Evolutionary conservation across 2,888 invertebrate species (phyloP), one percentile per base, ranked within the genome.

Genomic region (Beris morrisii): DNA sequence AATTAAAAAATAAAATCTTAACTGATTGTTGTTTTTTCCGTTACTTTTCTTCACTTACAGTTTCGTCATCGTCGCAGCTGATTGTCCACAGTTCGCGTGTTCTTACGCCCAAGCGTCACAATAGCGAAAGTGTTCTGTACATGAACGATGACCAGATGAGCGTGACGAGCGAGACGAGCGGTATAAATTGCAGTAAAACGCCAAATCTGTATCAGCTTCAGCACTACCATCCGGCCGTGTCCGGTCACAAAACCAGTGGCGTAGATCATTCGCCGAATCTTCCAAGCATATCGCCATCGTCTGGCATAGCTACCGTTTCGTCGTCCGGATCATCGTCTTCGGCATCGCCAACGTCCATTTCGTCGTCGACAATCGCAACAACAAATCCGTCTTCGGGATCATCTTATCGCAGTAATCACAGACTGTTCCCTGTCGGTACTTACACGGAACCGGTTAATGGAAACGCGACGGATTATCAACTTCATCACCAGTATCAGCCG

Each of bases 61-160:
- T 81, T 71, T 80, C 81, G 15, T 75, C 77, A 65, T 80, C 83
- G 64, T 80, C 83, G 71, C 89, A 88, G 74, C 81, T 88, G 69
- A 90, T 91, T 70, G 91, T 87, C 52, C 91, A 91, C 74, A 91
- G 91, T 74, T 88, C 91, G 43, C 82, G 89, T 67, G 91, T 92
- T 30, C 86, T 88, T 74, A 88, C 89, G 54, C 91, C 91, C 11
- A 90, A 91, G 78, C 83, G 90, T 65, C 90, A 90, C 77, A 87
- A 89, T 74, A 90, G 90, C 57, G 91, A 91, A 78, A 89, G 89
- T 74, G 88, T 91, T 30, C 79, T 89, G 52, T 89, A 89, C 74
- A 85, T 89, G 75, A 85, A 85, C 70, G 82, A 84, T 12, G 84
- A 82, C 64, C 70, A 70, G 61, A 61, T 69, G 43, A 67, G 65